Conservation (phyloP, 2,888 invertebrate genomes). For the Terebella lapidaria region DNA sequence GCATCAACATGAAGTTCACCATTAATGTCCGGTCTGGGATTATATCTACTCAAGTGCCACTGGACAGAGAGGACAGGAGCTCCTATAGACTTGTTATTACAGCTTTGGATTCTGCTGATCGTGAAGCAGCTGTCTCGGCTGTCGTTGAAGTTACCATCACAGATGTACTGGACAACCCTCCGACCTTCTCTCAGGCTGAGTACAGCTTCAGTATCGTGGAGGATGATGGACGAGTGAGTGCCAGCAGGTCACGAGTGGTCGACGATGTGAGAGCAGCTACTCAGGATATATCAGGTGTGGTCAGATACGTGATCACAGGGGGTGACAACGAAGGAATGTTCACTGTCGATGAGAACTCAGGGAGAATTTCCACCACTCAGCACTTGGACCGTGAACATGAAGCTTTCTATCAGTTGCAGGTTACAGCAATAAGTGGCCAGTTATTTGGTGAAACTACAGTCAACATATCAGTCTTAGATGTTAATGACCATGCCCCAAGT, state of each 20-base stretch:
- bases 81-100: conserved; percentile 73
- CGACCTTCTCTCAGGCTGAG: conserved; percentile 59
- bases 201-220: conserved; percentile 80
- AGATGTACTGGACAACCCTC: conserved; percentile 28
- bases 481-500: conserved; percentile 86
- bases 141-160: conserved; percentile 34
- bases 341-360: conserved; percentile 72
- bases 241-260: conserved; percentile 67
- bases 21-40: conserved; percentile 60
- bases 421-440: conserved; percentile 74
- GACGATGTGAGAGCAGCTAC: conserved; percentile 62
- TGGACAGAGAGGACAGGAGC: conserved; percentile 75
- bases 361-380: conserved; percentile 71
- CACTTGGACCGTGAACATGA: conserved; percentile 80
- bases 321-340: conserved; percentile 77
- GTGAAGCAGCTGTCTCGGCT: conserved; percentile 17
- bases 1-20: conserved; percentile 58
- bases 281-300: conserved; percentile 11
- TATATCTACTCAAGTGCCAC: conserved; percentile 70
- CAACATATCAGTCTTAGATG: conserved; percentile 75
- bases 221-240: conserved; percentile 66
- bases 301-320: conserved; percentile 61
- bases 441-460: conserved; percentile 75
- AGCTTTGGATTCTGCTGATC: conserved; percentile 59
- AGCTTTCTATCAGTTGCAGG: conserved; percentile 69